phyloP scores from a whole-genome alignment of 2,888 invertebrate species.

The Mimumesa dahlbomi region DNA sequence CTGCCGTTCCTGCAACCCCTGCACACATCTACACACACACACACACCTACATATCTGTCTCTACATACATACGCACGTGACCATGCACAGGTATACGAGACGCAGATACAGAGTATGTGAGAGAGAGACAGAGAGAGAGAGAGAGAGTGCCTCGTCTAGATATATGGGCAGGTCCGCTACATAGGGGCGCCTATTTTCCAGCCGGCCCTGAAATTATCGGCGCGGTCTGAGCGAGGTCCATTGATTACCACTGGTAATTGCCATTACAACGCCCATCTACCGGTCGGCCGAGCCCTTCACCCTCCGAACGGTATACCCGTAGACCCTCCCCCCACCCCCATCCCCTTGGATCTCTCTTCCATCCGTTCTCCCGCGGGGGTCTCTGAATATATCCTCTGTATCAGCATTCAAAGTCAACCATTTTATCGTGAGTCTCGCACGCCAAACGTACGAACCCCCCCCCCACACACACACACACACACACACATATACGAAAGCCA shows the following conservation, averaged over 20 bases:
- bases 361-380: slow-evolving; percentile 3
- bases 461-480: too few species aligned
- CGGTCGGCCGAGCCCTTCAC: slow-evolving; percentile 34
- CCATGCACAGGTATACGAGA: too few species aligned
- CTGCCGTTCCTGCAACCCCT: background rate
- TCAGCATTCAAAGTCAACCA: slow-evolving; percentile 57
- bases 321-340: slow-evolving; percentile 13
- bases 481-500: too few species aligned
- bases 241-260: slow-evolving; percentile 76
- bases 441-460: background rate
- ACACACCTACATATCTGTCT: too few species aligned
- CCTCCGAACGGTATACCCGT: too few species aligned
- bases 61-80: too few species aligned
- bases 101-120: background rate
- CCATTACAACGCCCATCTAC: slow-evolving; percentile 62
- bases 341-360: slow-evolving; percentile 22
- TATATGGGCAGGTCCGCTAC: slow-evolving; percentile 24
- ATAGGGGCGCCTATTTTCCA: slow-evolving; percentile 58
- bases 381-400: slow-evolving; percentile 22
- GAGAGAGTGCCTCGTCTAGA: background rate
- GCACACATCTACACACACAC: too few species aligned
- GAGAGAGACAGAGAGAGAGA: background rate
- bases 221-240: slow-evolving; percentile 68
- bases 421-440: slow-evolving; percentile 25
- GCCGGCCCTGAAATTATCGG: slow-evolving; percentile 74